Conservation (phyloP, 2,797 vertebrate genomes). For the Trachops cirrhosus region DNA sequence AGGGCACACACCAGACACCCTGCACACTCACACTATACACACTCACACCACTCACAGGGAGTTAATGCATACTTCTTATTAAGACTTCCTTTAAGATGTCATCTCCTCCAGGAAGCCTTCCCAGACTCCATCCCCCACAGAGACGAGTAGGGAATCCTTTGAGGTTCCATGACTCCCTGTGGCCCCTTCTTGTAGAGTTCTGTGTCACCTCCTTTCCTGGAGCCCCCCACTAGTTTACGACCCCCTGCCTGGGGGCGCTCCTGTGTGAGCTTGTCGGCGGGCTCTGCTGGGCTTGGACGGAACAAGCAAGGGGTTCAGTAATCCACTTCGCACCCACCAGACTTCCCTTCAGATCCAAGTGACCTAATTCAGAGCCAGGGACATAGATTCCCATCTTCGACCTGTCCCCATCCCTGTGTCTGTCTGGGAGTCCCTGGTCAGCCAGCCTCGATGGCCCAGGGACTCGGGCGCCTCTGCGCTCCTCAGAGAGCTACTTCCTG, state of each 20-base stretch:
- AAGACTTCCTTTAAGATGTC: neutral
- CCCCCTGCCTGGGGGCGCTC: rapidly evolving
- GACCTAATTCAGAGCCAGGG: neutral
- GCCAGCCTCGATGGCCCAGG: rapidly evolving
- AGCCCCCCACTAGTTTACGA: rapidly evolving
- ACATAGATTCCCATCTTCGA: neutral
- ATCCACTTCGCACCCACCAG: rapidly evolving
- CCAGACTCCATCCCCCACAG: neutral
- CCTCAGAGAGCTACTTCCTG: neutral
- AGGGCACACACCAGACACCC: neutral
- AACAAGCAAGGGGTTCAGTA: neutral
- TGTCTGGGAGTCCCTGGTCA: neutral
- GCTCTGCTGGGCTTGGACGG: neutral
- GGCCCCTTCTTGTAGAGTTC: neutral
- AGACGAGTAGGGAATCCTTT: neutral
- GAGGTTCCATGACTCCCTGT: neutral
- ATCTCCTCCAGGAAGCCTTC: slow-evolving; percentile 17
- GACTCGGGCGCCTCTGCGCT: neutral
- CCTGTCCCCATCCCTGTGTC: neutral
- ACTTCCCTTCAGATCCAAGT: too few species aligned
- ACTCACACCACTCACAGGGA: neutral
- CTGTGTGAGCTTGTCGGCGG: rapidly evolving
- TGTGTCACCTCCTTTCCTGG: neutral
- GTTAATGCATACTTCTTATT: neutral
- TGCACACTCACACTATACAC: neutral